Evolutionary conservation across 1,140 invertebrate genomes (phyloP).

Genomic region (Pomacea maculata): DNA sequence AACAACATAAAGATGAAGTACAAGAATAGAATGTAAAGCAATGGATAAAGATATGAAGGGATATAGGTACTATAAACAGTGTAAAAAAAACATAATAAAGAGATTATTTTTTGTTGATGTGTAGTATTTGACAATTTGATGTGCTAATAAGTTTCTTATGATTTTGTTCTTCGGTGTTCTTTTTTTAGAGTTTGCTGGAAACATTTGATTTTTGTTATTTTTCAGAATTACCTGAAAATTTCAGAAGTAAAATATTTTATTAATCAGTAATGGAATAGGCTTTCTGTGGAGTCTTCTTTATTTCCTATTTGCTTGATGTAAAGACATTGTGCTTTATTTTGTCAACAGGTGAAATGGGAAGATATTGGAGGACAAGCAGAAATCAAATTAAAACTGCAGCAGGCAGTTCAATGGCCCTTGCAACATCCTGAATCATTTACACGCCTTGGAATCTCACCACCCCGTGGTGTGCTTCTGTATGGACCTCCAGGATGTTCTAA

Average conservation of each 20-base stretch:
- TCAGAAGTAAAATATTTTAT: neutral
- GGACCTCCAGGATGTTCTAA: slow-evolving; percentile 82
- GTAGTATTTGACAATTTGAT: no score
- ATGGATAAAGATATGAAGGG: no score
- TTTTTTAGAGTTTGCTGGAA: no score
- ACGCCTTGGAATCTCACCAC: slow-evolving; percentile 71
- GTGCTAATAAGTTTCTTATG: no score
- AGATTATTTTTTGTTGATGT: no score
- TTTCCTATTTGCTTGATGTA: neutral
- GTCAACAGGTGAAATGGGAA: slow-evolving; percentile 73
- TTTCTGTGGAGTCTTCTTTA: neutral
- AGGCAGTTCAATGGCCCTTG: slow-evolving; percentile 93
- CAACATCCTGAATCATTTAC: slow-evolving; percentile 75
- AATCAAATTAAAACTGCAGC: slow-evolving; percentile 85
- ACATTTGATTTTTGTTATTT: no score
- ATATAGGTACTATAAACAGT: no score
- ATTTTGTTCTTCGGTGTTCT: no score
- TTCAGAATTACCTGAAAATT: neutral
- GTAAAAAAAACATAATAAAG: no score
- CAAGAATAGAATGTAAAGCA: no score
- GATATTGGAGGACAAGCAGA: slow-evolving; percentile 93
- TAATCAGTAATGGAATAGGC: neutral
- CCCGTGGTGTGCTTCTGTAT: slow-evolving; percentile 75
- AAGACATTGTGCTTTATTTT: neutral
- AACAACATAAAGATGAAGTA: no score